phyloP scores from a whole-genome alignment of 2,888 invertebrate genomes.

The Lithosia quadra region DNA sequence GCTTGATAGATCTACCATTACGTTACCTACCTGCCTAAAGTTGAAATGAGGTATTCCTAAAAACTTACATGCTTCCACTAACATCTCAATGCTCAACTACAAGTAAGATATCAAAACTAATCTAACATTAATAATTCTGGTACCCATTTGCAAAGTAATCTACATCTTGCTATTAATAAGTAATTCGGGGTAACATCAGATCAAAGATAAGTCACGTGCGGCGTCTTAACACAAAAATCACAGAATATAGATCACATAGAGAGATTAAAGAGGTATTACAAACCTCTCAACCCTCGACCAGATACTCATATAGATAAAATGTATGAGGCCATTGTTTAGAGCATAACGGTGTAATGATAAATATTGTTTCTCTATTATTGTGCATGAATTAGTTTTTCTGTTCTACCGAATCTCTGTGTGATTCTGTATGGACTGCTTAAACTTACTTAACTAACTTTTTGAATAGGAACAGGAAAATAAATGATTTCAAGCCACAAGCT shows the following conservation, averaged over 20 bases:
- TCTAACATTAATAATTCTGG: background rate
- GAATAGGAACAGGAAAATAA: too few relatives aligned
- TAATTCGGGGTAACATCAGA: constrained; percentile 54
- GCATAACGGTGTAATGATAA: constrained; percentile 5
- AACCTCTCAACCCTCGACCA: constrained; percentile 25
- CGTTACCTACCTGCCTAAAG: too few relatives aligned
- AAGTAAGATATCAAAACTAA: background rate
- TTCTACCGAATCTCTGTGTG: too few relatives aligned
- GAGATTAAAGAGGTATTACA: constrained; percentile 28
- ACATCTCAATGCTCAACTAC: background rate
- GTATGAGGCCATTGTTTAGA: constrained; percentile 33
- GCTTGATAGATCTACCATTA: too few relatives aligned
- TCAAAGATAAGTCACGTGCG: constrained; percentile 61
- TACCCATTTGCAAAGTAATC: background rate
- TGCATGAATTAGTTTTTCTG: constrained; percentile 8
- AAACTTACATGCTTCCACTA: background rate
- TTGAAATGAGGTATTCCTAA: too few relatives aligned
- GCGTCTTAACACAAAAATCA: constrained; percentile 35
- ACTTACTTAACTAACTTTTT: too few relatives aligned
- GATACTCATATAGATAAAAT: constrained; percentile 38
- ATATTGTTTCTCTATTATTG: constrained; percentile 14
- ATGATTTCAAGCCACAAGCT: too few relatives aligned
- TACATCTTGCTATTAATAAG: constrained; percentile 53
- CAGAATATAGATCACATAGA: constrained; percentile 29
- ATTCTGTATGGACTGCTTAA: background rate